Evolutionary conservation across 2,888 invertebrate genomes (phyloP), one percentile per base, ranked within the genome.

Genomic region (Limnephilus lunatus): DNA sequence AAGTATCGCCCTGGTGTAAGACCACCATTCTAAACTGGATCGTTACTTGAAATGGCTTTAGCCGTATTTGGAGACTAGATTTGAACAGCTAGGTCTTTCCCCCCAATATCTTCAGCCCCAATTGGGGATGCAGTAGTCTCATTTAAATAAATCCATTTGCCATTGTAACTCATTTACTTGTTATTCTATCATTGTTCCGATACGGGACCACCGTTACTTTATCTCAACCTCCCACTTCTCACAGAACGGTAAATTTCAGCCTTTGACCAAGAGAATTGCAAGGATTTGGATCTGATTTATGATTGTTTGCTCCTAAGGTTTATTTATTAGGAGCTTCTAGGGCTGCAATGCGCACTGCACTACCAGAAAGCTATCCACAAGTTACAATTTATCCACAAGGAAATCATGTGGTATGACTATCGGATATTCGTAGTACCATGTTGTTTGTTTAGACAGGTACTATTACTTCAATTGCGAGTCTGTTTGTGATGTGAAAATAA

Each of bases 241-340:
- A 7, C 83, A 25, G 35, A 32, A 19, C 83, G 35, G 35, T 83
- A 32, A 83, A 83, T 83, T 83, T 35, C 25, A 83, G 35, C 32
- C 25, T 83, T 83, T 32, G 83, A 32, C 35, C 83, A 35, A 9
- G 35, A 83, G 83, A 83, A 83, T 83, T 15, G 35, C 83, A 83
- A 68, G 35, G 35, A 83, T 83, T 83, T 25, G 35, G 35, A 83
- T 35, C 25, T 83, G 35, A 83, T 83, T 32, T 83, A 83, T 32
- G 83, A 35, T 83, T 15, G 11, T 19, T 4, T 68, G 68, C 25
- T 68, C 68, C n/a, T 0, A 68, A 9, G 68, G 19, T 68, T 68
- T 68, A n/a, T 68, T 68, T 68, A 68, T 25, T 1, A n/a, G 68
- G 68, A 68, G 68, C 9, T n/a, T 68, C 25, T n/a, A 68, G 7